Conservation (phyloP, 2,888 invertebrate genomes). For the Empis stercorea region DNA sequence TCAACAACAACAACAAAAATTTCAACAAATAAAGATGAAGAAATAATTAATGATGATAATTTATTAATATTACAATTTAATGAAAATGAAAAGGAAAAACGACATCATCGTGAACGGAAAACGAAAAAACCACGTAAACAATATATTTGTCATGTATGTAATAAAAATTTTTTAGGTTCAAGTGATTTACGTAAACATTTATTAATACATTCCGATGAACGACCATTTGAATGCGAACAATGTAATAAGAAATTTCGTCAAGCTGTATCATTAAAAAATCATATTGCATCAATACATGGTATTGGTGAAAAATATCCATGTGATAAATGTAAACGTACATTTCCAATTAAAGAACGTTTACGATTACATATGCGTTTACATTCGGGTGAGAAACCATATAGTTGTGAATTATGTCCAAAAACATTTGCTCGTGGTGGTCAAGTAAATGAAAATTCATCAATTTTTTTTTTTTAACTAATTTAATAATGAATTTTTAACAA, state of each 20-base stretch:
- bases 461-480: not conserved
- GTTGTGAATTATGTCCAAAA: constrained; percentile 49
- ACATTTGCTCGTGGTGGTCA: constrained; percentile 62
- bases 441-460: constrained; percentile 29
- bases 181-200: constrained; percentile 55
- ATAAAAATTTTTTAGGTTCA: constrained; percentile 48
- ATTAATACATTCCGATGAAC: constrained; percentile 49
- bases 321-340: constrained; percentile 60
- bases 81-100: too few species aligned
- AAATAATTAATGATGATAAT: too few species aligned
- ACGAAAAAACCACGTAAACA: constrained; percentile 22
- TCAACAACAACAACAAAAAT: not conserved
- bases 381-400: constrained; percentile 55
- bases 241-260: constrained; percentile 53
- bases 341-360: constrained; percentile 62
- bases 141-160: constrained; percentile 48
- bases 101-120: not conserved
- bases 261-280: constrained; percentile 50
- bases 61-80: too few species aligned
- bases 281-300: constrained; percentile 36
- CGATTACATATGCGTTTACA: constrained; percentile 61
- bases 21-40: too few species aligned
- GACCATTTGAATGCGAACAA: constrained; percentile 47
- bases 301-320: constrained; percentile 46
- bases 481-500: too few species aligned